These are phyloP conservation scores for Pseudomyrmex cubaensis DNA, from an alignment of 1,140 invertebrate species.

Conservation along the genomic window DNA sequence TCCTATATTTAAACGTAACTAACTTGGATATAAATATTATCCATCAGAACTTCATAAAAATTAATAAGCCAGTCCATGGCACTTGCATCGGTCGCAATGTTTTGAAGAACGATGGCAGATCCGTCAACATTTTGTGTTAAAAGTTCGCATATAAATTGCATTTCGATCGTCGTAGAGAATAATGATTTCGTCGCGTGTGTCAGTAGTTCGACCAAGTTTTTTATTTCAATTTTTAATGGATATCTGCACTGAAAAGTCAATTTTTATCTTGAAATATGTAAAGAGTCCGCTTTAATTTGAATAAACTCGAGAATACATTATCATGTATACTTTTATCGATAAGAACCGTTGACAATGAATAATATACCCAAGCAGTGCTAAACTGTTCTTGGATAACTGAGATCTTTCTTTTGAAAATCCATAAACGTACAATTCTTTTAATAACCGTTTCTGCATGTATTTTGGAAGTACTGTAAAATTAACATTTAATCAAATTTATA, in stretches of 20 bases:
- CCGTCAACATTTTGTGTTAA: conserved; percentile 53
- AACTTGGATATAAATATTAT: conserved; percentile 54
- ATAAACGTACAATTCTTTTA: conserved; percentile 48
- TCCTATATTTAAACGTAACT: conserved; percentile 8
- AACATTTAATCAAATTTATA: conserved; percentile 11
- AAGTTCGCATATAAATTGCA: conserved; percentile 62
- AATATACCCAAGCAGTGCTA: conserved; percentile 63
- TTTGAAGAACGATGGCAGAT: conserved; percentile 35
- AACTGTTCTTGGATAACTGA: conserved; percentile 46
- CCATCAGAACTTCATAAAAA: conserved; percentile 55
- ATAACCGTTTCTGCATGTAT: conserved; percentile 36
- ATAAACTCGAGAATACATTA: neutral
- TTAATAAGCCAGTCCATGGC: conserved; percentile 16
- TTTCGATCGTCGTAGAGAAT: conserved; percentile 25
- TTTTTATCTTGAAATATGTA: neutral
- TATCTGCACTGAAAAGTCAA: conserved; percentile 47
- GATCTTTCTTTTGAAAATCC: conserved; percentile 60
- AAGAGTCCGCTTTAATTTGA: neutral
- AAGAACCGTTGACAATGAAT: conserved; percentile 59
- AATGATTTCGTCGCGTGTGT: conserved; percentile 8
- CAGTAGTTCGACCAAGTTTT: conserved; percentile 52
- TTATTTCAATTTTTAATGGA: conserved; percentile 45
- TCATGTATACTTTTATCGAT: conserved; percentile 60
- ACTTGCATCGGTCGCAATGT: neutral
- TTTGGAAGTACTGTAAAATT: conserved; percentile 53